These are phyloP conservation scores for Valencia hispanica DNA, from an alignment of 2,797 vertebrate genomes.

Conservation along the genomic window DNA sequence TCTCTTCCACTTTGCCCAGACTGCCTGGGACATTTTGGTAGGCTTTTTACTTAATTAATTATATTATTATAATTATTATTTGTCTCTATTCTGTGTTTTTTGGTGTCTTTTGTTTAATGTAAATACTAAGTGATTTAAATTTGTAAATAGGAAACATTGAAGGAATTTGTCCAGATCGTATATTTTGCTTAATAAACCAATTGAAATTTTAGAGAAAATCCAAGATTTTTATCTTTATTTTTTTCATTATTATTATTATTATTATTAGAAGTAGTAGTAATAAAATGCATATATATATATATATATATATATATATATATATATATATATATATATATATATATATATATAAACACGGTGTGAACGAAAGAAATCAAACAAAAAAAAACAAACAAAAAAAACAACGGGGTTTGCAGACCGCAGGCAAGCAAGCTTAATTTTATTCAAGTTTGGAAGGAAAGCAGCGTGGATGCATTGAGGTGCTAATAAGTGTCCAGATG, in stretches of 20 bases:
- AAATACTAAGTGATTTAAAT: slow-evolving; percentile 95
- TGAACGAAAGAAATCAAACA: slow-evolving; percentile 16
- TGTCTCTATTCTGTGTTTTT: slow-evolving; percentile 72
- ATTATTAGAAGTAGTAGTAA: slow-evolving; percentile 5
- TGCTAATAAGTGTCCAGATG: slow-evolving; percentile 92
- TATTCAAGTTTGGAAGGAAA: slow-evolving; percentile 81
- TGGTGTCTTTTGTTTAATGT: slow-evolving; percentile 90
- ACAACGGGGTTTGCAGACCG: slow-evolving; percentile 55
- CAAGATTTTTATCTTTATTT: slow-evolving; percentile 29
- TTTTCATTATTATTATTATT: slow-evolving; percentile 6
- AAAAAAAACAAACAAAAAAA: no score
- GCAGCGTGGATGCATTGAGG: slow-evolving; percentile 87
- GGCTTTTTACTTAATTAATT: slow-evolving; percentile 83
- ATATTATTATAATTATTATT: slow-evolving; percentile 75
- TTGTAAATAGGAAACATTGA: slow-evolving; percentile 96
- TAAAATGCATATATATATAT: neutral
- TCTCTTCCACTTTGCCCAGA: slow-evolving; percentile 75
- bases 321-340: no score
- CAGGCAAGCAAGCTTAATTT: slow-evolving; percentile 73
- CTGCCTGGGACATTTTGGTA: slow-evolving; percentile 84
- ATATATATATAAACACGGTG: slow-evolving; percentile 16
- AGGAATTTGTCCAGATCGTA: slow-evolving; percentile 99
- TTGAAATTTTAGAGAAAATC: slow-evolving; percentile 89
- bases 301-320: no score
- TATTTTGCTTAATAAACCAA: slow-evolving; percentile 99